Base-by-base conservation (phyloP, 2,888 invertebrate species). In the Euzophera pinguis region DNA sequence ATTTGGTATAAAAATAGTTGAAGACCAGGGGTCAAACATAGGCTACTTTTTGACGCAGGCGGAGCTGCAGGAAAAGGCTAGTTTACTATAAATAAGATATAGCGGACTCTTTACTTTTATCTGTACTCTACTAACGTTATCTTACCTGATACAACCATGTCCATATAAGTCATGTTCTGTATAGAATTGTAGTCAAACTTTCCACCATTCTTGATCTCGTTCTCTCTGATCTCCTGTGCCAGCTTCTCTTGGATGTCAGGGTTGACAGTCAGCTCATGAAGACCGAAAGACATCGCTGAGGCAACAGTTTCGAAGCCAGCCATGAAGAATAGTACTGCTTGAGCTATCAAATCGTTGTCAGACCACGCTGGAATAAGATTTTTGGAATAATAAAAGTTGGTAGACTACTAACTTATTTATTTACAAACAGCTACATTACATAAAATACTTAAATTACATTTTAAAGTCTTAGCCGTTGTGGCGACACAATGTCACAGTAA, bases 101-200 rank as follows among this genome's bases (percentile, higher is more conserved):
- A 29, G 7, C 4, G 7, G 29, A 29, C 29, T 6, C 7, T 29
- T 29, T 29, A 6, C 5, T 29, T 6, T 29, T 6, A 29, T 29
- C 7, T 32, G 32, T 6, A 32, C 22, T 22, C 22, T 22, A 22
- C 5, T 22, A 0, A 1, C 13, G 32, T 12, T 7, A 32, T 7
- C 45, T 52, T 60, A 82, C 84, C 82, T 58, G 81, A 79, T 1
- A 91, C 64, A 0, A 92, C 88, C 79, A 91, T 91, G 48, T 92
- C 91, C 65, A 93, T 60, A 50, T 78, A 80, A 0, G 53, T 58
- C 73, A 80, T 67, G 2, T 63, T 63, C 50, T 71, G 75, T 27
- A 81, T 66, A 7, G 72, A 65, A 12, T 64, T 69, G 59, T 91
- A 92, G 41, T 85, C 81, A 74, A 92, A 87, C 27, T 80, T 82